Evolutionary conservation across 2,797 vertebrate species (phyloP), one percentile per base, ranked within the genome.

Genomic region (Leptodactylus fallax): DNA sequence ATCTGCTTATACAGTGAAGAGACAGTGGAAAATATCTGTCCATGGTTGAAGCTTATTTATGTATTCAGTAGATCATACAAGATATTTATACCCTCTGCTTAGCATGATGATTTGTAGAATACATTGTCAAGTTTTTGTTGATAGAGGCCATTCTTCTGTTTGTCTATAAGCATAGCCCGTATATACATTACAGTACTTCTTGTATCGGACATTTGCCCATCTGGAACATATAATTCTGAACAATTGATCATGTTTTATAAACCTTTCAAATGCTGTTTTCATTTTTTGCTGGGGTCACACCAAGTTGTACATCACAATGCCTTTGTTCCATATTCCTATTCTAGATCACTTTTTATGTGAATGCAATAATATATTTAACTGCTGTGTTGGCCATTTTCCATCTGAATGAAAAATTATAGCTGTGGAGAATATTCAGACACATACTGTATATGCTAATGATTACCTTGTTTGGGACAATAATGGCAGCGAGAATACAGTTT

Each of bases 171-270:
- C n/a, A n/a, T n/a, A n/a, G n/a, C n/a, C 8, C 47, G 36, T 84
- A 71, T 49, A 79, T 60, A 84, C 27, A 72, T 13, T 49, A 21
- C 13, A 51, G 21, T 85, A 49, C n/a, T n/a, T n/a, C n/a, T n/a
- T n/a, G n/a, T n/a, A n/a, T n/a, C n/a, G n/a, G n/a, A n/a, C n/a
- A n/a, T n/a, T n/a, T n/a, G 36, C 47, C 21, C 83, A 89, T 86
- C 69, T 89, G 69, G 60, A 89, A 85, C 85, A 78, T 85, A 88
- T n/a, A n/a, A n/a, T 85, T 81, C 49, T 65, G 67, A 85, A 56
- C 67, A 81, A 74, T 85, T 81, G 56, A 72, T 53, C 17, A 45
- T 56, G 56, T 76, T 81, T 77, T 45, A 71, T 85, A 77, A 76
- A 63, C 17, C 78, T 17, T 58, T 74, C 23, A 81, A 85, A 65